Base-by-base conservation (phyloP, 1,140 invertebrate species). In the Diuraphis noxia region DNA sequence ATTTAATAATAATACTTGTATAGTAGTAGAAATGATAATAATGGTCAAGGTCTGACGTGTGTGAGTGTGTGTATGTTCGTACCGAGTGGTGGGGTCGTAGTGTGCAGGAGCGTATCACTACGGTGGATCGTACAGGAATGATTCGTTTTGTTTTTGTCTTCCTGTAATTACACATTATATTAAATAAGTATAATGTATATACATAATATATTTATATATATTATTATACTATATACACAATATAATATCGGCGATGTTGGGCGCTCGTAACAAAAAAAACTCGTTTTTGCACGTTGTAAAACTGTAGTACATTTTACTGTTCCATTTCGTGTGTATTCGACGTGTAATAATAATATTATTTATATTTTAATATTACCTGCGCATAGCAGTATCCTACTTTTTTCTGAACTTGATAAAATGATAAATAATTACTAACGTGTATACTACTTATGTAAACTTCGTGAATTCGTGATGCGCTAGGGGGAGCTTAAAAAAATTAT, bases 21-120 rank as follows among this genome's bases (percentile, higher is more conserved):
- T 17, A 13, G 13, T 72, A 72, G 4, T 72, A 72, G 30, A 72
- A n/a, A 63, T 34, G 43, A 43, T 77, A 77, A 46, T 46, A 77
- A 90, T 90, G 63, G 88, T 79, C 88, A 90, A 90, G 88, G 88
- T 90, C 88, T 90, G 40, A 36, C 25, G 36, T 88, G n/a, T 88
- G 34, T 19, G 36, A 30, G 43, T 43, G 9, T 43, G 82, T 17
- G 17, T 84, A 41, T 41, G 86, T 41, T 43, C 3, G 36, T 10
- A 19, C 56, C 4, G 4, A 25, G 56, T 41, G 25, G 87, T 72
- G 88, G 88, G 88, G 56, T 17, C 19, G 40, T 81, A 23, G 79
- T 40, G 38, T 81, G 79, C 23, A 81, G 23, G 79, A 25, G 23
- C 9, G 36, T n/a, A 40, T 79, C 8, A 2, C 36, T 81, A 81